Evolutionary conservation across 2,888 invertebrate genomes (phyloP).

Genomic region (Epiperipatus broadwayi): DNA sequence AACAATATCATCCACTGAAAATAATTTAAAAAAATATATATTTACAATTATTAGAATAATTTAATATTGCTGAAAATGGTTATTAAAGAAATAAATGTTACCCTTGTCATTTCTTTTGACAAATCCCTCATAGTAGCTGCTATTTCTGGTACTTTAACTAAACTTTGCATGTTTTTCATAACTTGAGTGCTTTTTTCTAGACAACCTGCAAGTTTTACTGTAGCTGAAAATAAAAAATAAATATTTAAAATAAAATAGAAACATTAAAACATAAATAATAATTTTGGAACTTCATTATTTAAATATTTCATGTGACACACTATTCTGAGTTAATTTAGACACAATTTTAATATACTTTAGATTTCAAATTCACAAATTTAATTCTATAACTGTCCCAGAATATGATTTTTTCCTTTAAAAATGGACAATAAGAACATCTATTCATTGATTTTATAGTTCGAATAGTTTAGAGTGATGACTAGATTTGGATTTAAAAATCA

Average conservation of each 20-base stretch:
- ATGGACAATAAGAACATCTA: too few species aligned
- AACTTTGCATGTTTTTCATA: slow-evolving; percentile 89
- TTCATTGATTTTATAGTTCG: too few species aligned
- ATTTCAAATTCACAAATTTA: too few species aligned
- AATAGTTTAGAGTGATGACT: too few species aligned
- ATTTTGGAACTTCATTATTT: too few species aligned
- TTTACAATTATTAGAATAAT: neutral
- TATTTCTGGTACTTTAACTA: slow-evolving; percentile 76
- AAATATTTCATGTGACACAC: too few species aligned
- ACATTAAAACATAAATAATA: slow-evolving; percentile 5
- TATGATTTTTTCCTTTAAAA: too few species aligned
- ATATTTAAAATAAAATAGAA: slow-evolving; percentile 4
- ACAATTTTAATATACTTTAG: too few species aligned
- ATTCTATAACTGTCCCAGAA: too few species aligned
- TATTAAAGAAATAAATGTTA: too few species aligned
- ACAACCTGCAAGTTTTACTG: slow-evolving; percentile 74
- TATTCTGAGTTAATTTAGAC: too few species aligned
- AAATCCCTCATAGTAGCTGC: slow-evolving; percentile 90
- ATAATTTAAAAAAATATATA: neutral
- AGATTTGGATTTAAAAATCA: too few species aligned
- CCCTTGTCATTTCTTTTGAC: slow-evolving; percentile 96
- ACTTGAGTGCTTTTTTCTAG: slow-evolving; percentile 90
- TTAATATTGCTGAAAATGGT: neutral
- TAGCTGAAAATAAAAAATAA: slow-evolving; percentile 40
- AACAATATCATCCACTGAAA: neutral